Evolutionary conservation across 2,797 vertebrate genomes (phyloP), one percentile per base, ranked within the genome.

Genomic region (Austrolebias charrua): DNA sequence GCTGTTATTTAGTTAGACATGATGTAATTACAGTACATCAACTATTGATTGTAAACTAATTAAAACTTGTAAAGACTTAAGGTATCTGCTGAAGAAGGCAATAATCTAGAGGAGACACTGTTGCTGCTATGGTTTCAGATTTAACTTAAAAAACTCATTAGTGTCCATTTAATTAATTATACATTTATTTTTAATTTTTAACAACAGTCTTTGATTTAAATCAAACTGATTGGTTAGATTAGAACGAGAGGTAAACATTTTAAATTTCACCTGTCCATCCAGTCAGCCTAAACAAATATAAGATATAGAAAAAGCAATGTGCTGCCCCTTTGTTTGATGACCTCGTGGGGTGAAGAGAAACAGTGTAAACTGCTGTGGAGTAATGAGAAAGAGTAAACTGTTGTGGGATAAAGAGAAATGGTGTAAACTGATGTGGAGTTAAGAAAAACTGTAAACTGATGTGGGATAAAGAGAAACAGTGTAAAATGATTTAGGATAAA

Each of bases 191-290:
- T 9, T 15, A 29, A 55, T 51, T 11, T 31, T 54, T 33, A 28
- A 56, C 48, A 58, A 55, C 20, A 54, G 46, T 64, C 28, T 38
- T 10, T 52, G 33, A 44, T 45, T 18, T 55, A 13, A 67, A 53
- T 65, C 38, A 66, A 73, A 60, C 57, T 42, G 45, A 61, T 71
- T 55, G 24, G 24, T 24, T 24, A 24, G 24, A 24, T 24, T 24
- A 24, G 24, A 24, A 24, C 24, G 24, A 46, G 6, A 52, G 24
- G 60, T 49, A 65, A 78, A 47, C 29, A 31, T 67, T 46, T 76
- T 76, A 46, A 29, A 55, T 15, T 73, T 66, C 58, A 63, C 73
- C 56, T 55, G 62, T 49, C 54, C 53, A 70, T 66, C 69, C 56
- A 69, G 63, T 61, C 52, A 60, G 7, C 8, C 35, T 38, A 1